A percentile compares a stretch with the other conserved stretches of the same genome.
These are phyloP conservation scores for Ptilorrhoa leucosticta DNA, from an alignment of 2,113 vertebrate species.

Conservation along the genomic window DNA sequence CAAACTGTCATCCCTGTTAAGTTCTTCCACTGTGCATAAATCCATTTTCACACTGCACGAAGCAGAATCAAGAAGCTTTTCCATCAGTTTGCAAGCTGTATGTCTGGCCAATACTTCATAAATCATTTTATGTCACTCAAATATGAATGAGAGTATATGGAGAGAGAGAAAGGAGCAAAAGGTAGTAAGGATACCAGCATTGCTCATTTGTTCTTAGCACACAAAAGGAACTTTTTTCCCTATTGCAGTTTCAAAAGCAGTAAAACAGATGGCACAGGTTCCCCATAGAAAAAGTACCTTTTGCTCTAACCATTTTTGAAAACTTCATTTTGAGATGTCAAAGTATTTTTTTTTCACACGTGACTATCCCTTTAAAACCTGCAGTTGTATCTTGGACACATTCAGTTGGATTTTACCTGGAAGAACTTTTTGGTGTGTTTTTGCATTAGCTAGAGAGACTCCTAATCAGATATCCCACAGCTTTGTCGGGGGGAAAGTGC, in stretches of 20 bases:
- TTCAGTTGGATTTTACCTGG: not conserved
- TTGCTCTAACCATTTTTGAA: not conserved
- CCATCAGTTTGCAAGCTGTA: not conserved
- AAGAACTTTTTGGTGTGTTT: not conserved
- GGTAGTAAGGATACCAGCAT: not conserved
- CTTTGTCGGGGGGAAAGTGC: not conserved
- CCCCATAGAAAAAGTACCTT: not conserved
- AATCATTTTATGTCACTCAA: not conserved
- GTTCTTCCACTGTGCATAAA: constrained; percentile 2
- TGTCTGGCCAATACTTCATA: not conserved
- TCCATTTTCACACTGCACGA: constrained; percentile 17
- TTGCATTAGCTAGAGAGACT: not conserved
- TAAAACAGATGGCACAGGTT: not conserved
- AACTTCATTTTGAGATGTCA: not conserved
- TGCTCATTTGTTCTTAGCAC: not conserved
- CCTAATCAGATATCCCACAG: not conserved
- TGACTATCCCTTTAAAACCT: not conserved
- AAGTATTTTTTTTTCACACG: not conserved
- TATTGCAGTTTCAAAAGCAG: not conserved
- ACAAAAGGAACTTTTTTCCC: not conserved
- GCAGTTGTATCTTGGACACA: not conserved
- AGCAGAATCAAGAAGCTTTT: constrained; percentile 20
- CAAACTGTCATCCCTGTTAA: constrained; percentile 22
- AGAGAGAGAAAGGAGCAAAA: not conserved
- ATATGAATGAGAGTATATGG: not conserved